These are phyloP conservation scores for Flabesymbios commensalis DNA, from an alignment of 2,888 invertebrate species.

Conservation along the genomic window DNA sequence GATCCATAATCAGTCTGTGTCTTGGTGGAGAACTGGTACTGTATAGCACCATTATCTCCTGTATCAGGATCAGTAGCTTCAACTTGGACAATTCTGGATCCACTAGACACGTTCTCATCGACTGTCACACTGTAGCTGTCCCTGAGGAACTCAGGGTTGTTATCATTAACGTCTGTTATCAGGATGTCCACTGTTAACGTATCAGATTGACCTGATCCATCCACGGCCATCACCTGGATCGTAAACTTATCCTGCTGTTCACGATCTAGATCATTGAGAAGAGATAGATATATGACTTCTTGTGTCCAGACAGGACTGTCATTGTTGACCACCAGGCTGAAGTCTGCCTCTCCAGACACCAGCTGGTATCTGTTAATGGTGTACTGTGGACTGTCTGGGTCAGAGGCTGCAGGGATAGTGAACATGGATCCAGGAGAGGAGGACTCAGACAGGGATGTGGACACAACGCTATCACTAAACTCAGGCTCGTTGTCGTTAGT, in stretches of 20 bases:
- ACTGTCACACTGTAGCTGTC: slow-evolving; percentile 20
- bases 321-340: too few species aligned
- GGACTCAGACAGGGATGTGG: background rate
- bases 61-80: slow-evolving; percentile 20
- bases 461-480: background rate
- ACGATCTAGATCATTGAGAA: too few species aligned
- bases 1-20: slow-evolving; percentile 12
- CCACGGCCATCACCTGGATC: slow-evolving; percentile 68
- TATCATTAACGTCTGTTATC: slow-evolving; percentile 27
- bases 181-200: slow-evolving; percentile 14
- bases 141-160: slow-evolving; percentile 21
- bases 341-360: too few species aligned
- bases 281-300: too few species aligned
- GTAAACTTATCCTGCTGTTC: background rate
- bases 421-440: background rate
- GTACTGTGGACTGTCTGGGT: slow-evolving; percentile 13
- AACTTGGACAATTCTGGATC: slow-evolving; percentile 11
- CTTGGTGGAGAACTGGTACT: slow-evolving; percentile 13
- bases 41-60: slow-evolving; percentile 19
- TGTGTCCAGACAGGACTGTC: too few species aligned
- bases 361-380: too few species aligned
- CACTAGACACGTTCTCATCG: slow-evolving; percentile 9
- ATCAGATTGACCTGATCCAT: slow-evolving; percentile 72
- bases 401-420: slow-evolving; percentile 13
- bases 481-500: slow-evolving; percentile 3